These are phyloP conservation scores for Bubo bubo DNA, from an alignment of 2,113 vertebrate species.

Conservation along the genomic window DNA sequence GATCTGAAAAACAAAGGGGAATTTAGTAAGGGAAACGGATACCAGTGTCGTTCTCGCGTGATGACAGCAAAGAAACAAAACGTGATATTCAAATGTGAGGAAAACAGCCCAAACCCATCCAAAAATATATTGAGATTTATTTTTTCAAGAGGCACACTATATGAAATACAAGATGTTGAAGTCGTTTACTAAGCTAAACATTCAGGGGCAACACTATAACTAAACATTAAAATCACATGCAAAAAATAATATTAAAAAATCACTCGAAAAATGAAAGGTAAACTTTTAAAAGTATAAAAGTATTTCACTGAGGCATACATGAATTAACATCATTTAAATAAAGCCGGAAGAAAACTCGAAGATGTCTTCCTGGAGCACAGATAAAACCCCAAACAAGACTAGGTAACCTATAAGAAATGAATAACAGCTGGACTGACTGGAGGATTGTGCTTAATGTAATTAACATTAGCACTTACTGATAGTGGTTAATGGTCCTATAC, in stretches of 20 bases:
- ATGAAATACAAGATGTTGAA: not conserved
- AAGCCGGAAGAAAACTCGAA: not conserved
- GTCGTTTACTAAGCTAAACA: not conserved
- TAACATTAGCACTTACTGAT: slow-evolving; percentile 45
- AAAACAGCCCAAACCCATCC: not conserved
- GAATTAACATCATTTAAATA: not conserved
- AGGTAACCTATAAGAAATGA: not conserved
- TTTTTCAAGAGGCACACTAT: not conserved
- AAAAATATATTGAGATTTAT: not conserved
- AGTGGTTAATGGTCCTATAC: slow-evolving; percentile 28
- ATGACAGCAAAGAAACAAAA: not conserved
- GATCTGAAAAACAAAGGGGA: not conserved
- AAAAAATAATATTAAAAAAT: not conserved
- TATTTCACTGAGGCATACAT: not conserved
- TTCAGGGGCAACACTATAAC: not conserved
- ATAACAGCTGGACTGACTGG: slow-evolving; percentile 40
- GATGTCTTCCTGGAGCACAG: not conserved
- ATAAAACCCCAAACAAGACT: not conserved
- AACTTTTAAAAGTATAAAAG: not conserved
- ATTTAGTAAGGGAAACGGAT: not conserved
- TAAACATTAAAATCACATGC: not conserved
- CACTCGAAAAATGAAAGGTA: not conserved
- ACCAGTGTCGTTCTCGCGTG: rapidly evolving
- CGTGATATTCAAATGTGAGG: not conserved
- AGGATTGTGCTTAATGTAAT: slow-evolving; percentile 54